A percentile compares a stretch with the other conserved stretches of the same genome.
Evolutionary conservation across 2,888 invertebrate species (phyloP).

Genomic region (Antheraea assamensis): DNA sequence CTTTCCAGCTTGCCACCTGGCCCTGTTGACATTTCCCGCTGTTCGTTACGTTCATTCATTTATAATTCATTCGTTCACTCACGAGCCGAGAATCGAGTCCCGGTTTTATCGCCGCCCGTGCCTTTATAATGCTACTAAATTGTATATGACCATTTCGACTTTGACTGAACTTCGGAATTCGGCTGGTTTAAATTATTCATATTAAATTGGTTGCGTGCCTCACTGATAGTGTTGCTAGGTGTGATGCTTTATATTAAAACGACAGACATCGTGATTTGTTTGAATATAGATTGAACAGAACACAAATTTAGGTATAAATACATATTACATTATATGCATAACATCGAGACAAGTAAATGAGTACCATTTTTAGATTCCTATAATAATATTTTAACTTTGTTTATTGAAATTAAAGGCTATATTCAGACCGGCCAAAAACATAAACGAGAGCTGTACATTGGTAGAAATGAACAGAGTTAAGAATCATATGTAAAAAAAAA

Average conservation of each 20-base stretch:
- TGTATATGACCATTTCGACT: constrained; percentile 67
- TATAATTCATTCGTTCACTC: constrained; percentile 51
- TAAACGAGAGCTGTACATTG: not conserved
- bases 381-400: no score
- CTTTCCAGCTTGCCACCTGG: not conserved
- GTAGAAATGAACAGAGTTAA: not conserved
- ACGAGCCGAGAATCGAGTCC: constrained; percentile 36
- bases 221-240: constrained; percentile 3
- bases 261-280: not conserved
- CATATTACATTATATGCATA: no score
- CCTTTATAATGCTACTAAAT: constrained; percentile 69
- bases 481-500: no score
- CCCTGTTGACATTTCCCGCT: constrained; percentile 33
- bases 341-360: no score
- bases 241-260: not conserved
- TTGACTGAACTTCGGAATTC: constrained; percentile 64
- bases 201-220: constrained; percentile 56
- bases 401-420: no score
- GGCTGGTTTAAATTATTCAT: constrained; percentile 64
- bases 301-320: no score
- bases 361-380: no score
- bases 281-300: no score
- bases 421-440: no score
- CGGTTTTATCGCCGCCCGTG: constrained; percentile 21
- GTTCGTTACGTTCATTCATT: constrained; percentile 35